Evolutionary conservation across 2,888 invertebrate genomes (phyloP).

Genomic region (Acrobasis suavella): DNA sequence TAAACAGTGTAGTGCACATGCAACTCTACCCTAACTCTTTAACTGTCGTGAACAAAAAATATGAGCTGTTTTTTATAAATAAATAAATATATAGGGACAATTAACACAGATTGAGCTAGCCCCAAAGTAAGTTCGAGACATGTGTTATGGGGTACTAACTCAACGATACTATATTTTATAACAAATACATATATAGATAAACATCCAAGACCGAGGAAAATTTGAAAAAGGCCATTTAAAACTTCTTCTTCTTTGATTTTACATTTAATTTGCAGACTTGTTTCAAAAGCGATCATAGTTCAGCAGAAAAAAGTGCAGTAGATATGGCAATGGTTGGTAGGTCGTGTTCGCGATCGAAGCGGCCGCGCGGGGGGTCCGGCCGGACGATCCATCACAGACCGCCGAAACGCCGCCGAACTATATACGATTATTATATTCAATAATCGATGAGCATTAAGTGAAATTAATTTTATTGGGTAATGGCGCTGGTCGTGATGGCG

Average conservation of each 20-base stretch:
- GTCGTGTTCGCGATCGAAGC: slow-evolving; percentile 57
- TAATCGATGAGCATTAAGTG: slow-evolving; percentile 79
- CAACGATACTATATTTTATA: too few species aligned
- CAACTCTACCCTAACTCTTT: too few species aligned
- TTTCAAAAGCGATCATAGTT: neutral
- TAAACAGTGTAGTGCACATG: too few species aligned
- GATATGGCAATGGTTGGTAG: slow-evolving; percentile 15
- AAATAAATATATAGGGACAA: too few species aligned
- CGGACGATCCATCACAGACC: slow-evolving; percentile 69
- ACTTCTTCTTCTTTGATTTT: neutral
- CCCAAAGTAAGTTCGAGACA: too few species aligned
- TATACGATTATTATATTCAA: slow-evolving; percentile 75
- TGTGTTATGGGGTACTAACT: too few species aligned
- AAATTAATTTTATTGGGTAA: slow-evolving; percentile 81
- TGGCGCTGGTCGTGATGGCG: slow-evolving; percentile 70
- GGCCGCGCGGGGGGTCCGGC: slow-evolving; percentile 65
- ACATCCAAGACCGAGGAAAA: too few species aligned
- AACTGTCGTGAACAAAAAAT: too few species aligned
- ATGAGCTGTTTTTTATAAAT: too few species aligned
- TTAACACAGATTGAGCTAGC: too few species aligned
- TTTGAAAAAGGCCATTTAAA: too few species aligned
- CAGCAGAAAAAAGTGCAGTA: neutral
- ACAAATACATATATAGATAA: too few species aligned
- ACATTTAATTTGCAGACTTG: neutral
- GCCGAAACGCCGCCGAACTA: slow-evolving; percentile 65